Percentiles rank a stretch among this genome's conserved stretches.
Evolutionary conservation across 2,113 vertebrate genomes (phyloP).

Genomic region (Hydrolagus affinis): DNA sequence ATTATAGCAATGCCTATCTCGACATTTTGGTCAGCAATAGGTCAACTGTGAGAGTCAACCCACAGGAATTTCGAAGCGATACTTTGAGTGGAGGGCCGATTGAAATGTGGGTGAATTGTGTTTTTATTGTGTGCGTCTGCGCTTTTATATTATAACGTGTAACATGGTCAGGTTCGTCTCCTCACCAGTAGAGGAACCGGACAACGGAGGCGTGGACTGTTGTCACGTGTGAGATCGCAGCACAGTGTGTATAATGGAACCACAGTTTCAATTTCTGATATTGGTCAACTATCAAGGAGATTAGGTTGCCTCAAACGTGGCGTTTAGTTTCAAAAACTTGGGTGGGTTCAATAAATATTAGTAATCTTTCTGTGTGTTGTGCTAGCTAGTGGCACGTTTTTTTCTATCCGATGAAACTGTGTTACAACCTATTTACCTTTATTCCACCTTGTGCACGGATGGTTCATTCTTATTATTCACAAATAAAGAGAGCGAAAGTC

Average conservation of each 20-base stretch:
- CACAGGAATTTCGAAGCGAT: too few relatives aligned
- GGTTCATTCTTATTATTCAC: not conserved
- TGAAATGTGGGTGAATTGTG: not conserved
- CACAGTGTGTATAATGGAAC: too few relatives aligned
- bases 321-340: too few relatives aligned
- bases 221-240: too few relatives aligned
- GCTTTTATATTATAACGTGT: not conserved
- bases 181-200: not conserved
- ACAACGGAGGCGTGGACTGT: not conserved
- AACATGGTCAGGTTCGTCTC: not conserved
- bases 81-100: too few relatives aligned
- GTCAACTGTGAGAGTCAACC: too few relatives aligned
- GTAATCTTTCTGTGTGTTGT: not conserved
- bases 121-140: not conserved
- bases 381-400: not conserved
- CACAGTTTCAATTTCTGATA: too few relatives aligned
- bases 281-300: too few relatives aligned
- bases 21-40: too few relatives aligned
- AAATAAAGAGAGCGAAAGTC: constrained; percentile 8
- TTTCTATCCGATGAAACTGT: not conserved
- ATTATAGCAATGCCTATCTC: too few relatives aligned
- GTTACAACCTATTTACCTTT: not conserved
- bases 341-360: not conserved
- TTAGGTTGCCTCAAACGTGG: too few relatives aligned
- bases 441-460: not conserved